Base-by-base conservation (phyloP, 1,140 invertebrate species). In the Drosophila arawakana region DNA sequence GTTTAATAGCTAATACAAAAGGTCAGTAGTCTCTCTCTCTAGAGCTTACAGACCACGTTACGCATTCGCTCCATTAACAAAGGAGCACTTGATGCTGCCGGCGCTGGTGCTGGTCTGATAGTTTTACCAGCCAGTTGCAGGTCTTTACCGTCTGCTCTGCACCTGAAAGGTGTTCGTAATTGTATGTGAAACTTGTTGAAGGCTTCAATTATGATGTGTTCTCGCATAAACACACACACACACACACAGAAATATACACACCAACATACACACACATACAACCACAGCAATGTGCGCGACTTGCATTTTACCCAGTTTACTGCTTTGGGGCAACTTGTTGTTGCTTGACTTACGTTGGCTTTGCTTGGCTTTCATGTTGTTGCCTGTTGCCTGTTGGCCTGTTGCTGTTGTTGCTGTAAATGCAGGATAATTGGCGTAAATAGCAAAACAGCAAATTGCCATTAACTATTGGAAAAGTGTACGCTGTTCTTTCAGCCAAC, bases 381-480 rank as follows among this genome's bases (percentile, higher is more conserved):
- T 58, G 57, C 52, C 55, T 30, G 25, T 47, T 47, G 44, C 44
- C 44, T 47, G 44, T 46, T 46, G 44, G n/a, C 44, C 44, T 46
- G 44, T n/a, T 46, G 44, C 44, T 65, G 83, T 74, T 88, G 76
- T 78, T 89, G 70, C 69, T 86, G 83, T 60, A 58, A 88, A 80
- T 76, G 84, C 84, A 72, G 84, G 80, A 89, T 89, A 89, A 89
- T 89, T 89, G 84, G 84, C 84, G 84, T 89, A 89, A 89, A 89
- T 89, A 89, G 84, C 84, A 89, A 89, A 89, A 89, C 84, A 89
- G 84, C 84, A 89, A 89, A 89, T 89, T 89, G 84, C 84, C 84
- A 89, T 89, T 89, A 89, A 89, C 84, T 89, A 89, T 89, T 89
- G 84, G 85, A 89, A 89, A 89, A 89, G 89, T 89, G 84, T 78